These are phyloP conservation scores for Elaeidobius kamerunicus DNA, from an alignment of 2,888 invertebrate species.

Conservation along the genomic window DNA sequence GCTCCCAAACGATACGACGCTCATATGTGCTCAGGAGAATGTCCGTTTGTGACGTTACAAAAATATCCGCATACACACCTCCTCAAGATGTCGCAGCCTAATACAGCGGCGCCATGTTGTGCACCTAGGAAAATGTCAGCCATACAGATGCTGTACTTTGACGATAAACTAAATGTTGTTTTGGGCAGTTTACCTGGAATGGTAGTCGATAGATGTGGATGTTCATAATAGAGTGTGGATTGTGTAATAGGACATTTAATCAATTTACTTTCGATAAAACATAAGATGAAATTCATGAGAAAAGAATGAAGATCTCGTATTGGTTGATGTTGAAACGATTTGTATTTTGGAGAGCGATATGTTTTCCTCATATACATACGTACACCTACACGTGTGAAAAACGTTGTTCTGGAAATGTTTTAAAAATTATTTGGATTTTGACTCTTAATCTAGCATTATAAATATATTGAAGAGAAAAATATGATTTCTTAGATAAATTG, in stretches of 20 bases:
- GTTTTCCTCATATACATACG: too few species aligned
- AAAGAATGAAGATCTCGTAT: too few species aligned
- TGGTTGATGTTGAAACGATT: too few species aligned
- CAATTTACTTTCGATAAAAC: conserved; percentile 1
- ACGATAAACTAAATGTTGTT: conserved; percentile 82
- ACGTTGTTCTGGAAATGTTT: too few species aligned
- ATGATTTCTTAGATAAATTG: too few species aligned
- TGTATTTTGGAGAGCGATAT: too few species aligned
- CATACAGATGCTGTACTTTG: conserved; percentile 90
- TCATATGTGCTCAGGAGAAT: conserved; percentile 94
- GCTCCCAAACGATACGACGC: conserved; percentile 94
- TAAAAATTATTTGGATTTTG: too few species aligned
- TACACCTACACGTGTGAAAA: too few species aligned
- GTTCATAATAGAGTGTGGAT: conserved; percentile 60
- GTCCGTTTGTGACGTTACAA: conserved; percentile 83
- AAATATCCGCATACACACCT: conserved; percentile 87
- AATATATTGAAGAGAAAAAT: too few species aligned
- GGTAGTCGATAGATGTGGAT: conserved; percentile 92
- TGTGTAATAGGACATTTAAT: conserved; percentile 5
- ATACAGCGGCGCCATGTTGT: conserved; percentile 87
- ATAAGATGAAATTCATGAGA: too few species aligned
- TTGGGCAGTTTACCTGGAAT: conserved; percentile 87
- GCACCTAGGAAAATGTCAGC: conserved; percentile 85
- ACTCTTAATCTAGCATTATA: too few species aligned
- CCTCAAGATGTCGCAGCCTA: conserved; percentile 72